Percentiles rank a stretch among this genome's conserved stretches.
phyloP scores from a whole-genome alignment of 2,797 vertebrate species.

The Odontamblyopus lacepedii region DNA sequence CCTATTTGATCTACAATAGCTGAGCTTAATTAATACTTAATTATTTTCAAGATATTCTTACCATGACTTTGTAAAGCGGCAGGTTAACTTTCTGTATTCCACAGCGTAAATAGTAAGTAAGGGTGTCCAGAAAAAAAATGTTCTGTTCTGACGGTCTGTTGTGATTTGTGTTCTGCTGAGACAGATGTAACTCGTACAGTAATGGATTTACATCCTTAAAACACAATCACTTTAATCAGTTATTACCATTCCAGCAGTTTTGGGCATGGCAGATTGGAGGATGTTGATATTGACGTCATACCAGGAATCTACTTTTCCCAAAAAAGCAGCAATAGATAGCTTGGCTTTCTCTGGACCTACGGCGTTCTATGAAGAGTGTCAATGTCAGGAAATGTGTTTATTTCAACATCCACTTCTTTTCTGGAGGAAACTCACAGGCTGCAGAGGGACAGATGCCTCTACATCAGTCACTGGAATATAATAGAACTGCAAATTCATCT shows the following conservation, averaged over 20 bases:
- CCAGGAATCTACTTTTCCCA: slow-evolving; percentile 85
- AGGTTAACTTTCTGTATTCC: slow-evolving; percentile 82
- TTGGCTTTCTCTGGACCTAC: slow-evolving; percentile 37
- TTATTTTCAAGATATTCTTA: slow-evolving; percentile 38
- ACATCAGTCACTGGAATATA: slow-evolving; percentile 77
- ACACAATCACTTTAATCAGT: neutral
- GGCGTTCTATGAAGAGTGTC: slow-evolving; percentile 43
- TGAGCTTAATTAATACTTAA: too few species aligned
- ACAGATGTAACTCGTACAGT: neutral
- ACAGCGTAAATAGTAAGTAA: slow-evolving; percentile 86
- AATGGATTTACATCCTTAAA: neutral
- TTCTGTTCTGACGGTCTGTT: slow-evolving; percentile 64
- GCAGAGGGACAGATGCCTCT: neutral
- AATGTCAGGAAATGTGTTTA: neutral
- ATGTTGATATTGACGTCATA: slow-evolving; percentile 84
- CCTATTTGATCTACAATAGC: neutral
- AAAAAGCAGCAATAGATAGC: slow-evolving; percentile 77
- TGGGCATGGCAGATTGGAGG: slow-evolving; percentile 79
- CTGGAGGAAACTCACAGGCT: slow-evolving; percentile 10
- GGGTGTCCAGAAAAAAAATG: slow-evolving; percentile 83
- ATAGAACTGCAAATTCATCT: slow-evolving; percentile 85
- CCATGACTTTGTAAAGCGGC: slow-evolving; percentile 84
- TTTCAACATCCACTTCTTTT: neutral
- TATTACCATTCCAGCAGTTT: slow-evolving; percentile 80
- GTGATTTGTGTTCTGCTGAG: slow-evolving; percentile 75